Base-by-base conservation (phyloP, 2,113 vertebrate species). In the Rhodinocichla rosea region DNA sequence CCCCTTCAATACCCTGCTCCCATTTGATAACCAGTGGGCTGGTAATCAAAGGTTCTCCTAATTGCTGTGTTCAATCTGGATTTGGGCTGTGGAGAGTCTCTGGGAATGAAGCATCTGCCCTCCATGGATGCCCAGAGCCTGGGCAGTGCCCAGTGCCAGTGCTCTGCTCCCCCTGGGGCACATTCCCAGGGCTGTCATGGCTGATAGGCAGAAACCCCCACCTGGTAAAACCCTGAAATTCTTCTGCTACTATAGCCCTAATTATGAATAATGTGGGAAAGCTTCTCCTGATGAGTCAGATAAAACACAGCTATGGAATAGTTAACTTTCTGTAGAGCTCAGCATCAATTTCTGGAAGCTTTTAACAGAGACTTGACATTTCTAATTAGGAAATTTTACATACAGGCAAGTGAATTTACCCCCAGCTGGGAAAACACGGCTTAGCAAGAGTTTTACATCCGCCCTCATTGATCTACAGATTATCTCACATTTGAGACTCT, bases 391-490 rank as follows among this genome's bases (percentile, higher is more conserved):
- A 98, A 98, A 96, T 98, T 98, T 98, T 98, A 98, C 98, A 98
- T 98, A 98, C 95, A 96, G 97, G 98, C 98, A 97, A 99, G 97
- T 94, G 98, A 98, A 98, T 98, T 99, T 99, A 98, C 98, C 99
- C 98, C 98, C 98, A 98, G 96, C 98, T 98, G 98, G 98, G 98
- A 98, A 98, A 98, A 98, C 98, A 98, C 94, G 97, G 98, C 98
- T 98, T 98, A 98, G 98, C 97, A 98, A 97, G 98, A 98, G 98
- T 99, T 99, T 98, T 99, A 99, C 99, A 99, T 99, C 98, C 97
- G 94, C 98, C 95, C 94, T 98, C 98, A 99, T 99, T 99, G 99
- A 99, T 99, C 98, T 98, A 92, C 98, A 99, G 98, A 99, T 99
- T 99, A 99, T 98, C 98, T 98, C 97, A 97, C 97, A 87, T 98